Evolutionary conservation across 2,113 vertebrate genomes (phyloP), one percentile per base, ranked within the genome.

Genomic region (Salvator merianae): DNA sequence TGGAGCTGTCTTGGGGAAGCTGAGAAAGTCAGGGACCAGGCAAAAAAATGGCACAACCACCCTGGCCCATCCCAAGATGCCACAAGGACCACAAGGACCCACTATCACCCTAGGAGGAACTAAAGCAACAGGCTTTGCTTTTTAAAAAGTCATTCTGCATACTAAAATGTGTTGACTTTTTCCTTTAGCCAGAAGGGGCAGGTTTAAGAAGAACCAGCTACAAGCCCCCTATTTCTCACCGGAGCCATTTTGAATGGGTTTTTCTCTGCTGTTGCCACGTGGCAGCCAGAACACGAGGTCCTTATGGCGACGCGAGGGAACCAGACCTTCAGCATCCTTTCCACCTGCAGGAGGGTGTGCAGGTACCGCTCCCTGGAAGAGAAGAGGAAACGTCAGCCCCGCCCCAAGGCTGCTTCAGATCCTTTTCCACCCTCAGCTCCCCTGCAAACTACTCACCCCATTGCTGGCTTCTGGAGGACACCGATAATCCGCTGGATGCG

Each of bases 401-500:
- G 6, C 32, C 14, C 30, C 3, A 1, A n/a, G 18, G 62, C 9
- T 2, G 62, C 1, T 1, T 6, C 36, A 4, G 18, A 6, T 3
- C 26, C 26, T 2, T 4, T 22, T 28, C 3, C 1, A 26, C 66
- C 66, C 4, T 32, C 14, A 63, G 22, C 62, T 2, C 28, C 63
- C n/a, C 5, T 7, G 66, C 13, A 13, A 85, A 20, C 59, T n/a
- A 1, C 16, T 72, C 94, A 98, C 98, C 98, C 98, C 92, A 96
- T 97, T 47, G 96, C 94, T 7, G 98, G 98, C 84, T 97, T 97
- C 93, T 97, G 98, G 86, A 99, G 94, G 87, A 98, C 96, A 1
- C 98, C 98, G 0, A 99, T 95, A 22, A 99, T 99, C 63, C 98
- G 96, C 93, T 98, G 98, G 85, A 99, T 97, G 84, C 98, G 94